A percentile compares a stretch with the other conserved stretches of the same genome.
phyloP scores from a whole-genome alignment of 2,888 invertebrate genomes.

The Furcula furcula region DNA sequence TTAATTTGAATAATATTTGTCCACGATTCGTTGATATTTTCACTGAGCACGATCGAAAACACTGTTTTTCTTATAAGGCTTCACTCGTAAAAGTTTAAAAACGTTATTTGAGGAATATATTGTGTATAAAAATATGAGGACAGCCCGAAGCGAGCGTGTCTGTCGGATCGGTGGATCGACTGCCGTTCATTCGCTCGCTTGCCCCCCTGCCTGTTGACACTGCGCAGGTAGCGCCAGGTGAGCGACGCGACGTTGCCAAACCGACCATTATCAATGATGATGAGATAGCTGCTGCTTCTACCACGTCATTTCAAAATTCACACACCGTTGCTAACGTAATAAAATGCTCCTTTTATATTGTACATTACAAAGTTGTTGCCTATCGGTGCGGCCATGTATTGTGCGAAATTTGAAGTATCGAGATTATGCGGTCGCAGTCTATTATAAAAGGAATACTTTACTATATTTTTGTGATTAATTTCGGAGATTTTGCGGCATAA shows the following conservation, averaged over 20 bases:
- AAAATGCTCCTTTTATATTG: constrained; percentile 46
- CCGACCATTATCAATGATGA: constrained; percentile 78
- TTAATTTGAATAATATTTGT: constrained; percentile 39
- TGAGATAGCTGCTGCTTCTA: constrained; percentile 66
- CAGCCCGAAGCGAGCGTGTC: constrained; percentile 59
- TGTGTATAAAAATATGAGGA: constrained; percentile 37
- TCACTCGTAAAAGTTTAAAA: constrained; percentile 35
- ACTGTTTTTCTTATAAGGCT: constrained; percentile 32
- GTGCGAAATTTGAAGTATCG: constrained; percentile 30
- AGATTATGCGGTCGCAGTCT: constrained; percentile 20
- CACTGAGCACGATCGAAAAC: constrained; percentile 38
- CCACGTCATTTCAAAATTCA: constrained; percentile 58
- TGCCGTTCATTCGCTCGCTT: constrained; percentile 55
- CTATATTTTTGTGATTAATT: constrained; percentile 26
- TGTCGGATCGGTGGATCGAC: constrained; percentile 68
- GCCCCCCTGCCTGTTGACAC: constrained; percentile 77
- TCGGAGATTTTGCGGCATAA: constrained; percentile 23
- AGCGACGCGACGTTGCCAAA: constrained; percentile 78
- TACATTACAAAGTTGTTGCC: constrained; percentile 24
- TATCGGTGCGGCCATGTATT: constrained; percentile 45
- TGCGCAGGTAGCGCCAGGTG: constrained; percentile 80
- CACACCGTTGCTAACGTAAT: constrained; percentile 54
- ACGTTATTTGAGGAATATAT: constrained; percentile 49
- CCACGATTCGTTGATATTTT: constrained; percentile 34
- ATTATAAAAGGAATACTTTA: constrained; percentile 18